These are phyloP conservation scores for Cetonia aurata DNA, from an alignment of 2,888 invertebrate species.

Conservation along the genomic window DNA sequence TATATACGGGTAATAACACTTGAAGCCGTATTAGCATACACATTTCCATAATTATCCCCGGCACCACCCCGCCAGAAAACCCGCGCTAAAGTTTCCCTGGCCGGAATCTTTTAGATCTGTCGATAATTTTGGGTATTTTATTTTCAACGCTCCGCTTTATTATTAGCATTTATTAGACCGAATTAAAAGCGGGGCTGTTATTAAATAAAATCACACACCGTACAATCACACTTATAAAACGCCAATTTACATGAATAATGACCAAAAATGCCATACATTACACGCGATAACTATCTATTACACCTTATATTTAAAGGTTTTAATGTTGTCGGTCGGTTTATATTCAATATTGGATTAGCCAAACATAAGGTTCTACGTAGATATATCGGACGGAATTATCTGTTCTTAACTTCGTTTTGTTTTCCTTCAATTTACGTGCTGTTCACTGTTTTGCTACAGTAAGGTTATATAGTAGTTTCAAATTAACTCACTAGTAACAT, in stretches of 20 bases:
- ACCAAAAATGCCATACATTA: slow-evolving; percentile 64
- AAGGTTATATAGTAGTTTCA: too few relatives aligned
- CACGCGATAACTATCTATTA: slow-evolving; percentile 60
- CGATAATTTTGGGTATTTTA: slow-evolving; percentile 45
- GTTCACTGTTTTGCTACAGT: too few relatives aligned
- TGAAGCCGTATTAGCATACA: slow-evolving; percentile 33
- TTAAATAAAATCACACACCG: slow-evolving; percentile 63
- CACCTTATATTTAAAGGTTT: slow-evolving; percentile 58
- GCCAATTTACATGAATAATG: slow-evolving; percentile 65
- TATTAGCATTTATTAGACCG: slow-evolving; percentile 53
- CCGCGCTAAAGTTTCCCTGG: slow-evolving; percentile 28
- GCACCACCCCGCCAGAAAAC: slow-evolving; percentile 23
- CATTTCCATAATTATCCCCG: slow-evolving; percentile 44
- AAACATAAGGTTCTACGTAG: slow-evolving; percentile 15
- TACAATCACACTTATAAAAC: slow-evolving; percentile 62
- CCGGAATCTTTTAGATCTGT: slow-evolving; percentile 32
- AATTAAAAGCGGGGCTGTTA: slow-evolving; percentile 60
- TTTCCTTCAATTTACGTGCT: too few relatives aligned
- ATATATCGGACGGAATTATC: not conserved
- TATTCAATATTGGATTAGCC: slow-evolving; percentile 36
- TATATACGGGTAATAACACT: slow-evolving; percentile 30
- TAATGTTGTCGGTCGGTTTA: slow-evolving; percentile 37
- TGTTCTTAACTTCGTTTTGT: too few relatives aligned
- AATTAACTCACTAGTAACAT: too few relatives aligned
- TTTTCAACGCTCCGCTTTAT: slow-evolving; percentile 42